Percentiles rank a stretch among this genome's conserved stretches.
These are phyloP conservation scores for Ammospiza caudacuta DNA, from an alignment of 2,113 vertebrate species.

Conservation along the genomic window DNA sequence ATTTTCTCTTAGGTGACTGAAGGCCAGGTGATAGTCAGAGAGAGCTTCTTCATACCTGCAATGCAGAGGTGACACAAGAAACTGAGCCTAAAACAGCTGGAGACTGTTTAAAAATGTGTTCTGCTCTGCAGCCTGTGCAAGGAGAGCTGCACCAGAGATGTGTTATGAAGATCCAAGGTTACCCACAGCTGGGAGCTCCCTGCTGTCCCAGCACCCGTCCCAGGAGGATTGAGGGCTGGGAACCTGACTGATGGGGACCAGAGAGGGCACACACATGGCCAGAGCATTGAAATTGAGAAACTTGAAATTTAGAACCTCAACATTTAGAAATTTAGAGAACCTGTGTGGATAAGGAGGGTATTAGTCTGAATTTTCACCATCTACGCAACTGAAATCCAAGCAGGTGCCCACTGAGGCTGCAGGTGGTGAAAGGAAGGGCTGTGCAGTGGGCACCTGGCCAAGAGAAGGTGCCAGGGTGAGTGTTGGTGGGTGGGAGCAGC, in stretches of 20 bases:
- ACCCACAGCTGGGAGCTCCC: background rate
- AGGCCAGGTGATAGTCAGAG: slow-evolving; percentile 81
- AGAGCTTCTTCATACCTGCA: slow-evolving; percentile 84
- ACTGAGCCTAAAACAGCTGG: background rate
- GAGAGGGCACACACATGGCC: background rate
- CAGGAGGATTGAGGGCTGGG: background rate
- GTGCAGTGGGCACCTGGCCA: accelerated
- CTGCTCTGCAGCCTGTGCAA: background rate
- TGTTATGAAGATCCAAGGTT: background rate
- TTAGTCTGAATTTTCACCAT: background rate
- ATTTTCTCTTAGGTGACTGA: slow-evolving; percentile 83
- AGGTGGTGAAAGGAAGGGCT: background rate
- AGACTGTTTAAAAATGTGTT: background rate
- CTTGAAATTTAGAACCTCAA: background rate
- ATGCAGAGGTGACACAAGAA: background rate
- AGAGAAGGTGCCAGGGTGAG: background rate
- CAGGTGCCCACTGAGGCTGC: background rate
- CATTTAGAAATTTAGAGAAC: background rate
- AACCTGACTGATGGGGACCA: background rate
- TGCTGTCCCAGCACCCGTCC: background rate
- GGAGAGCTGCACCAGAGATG: background rate
- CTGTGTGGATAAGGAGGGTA: background rate
- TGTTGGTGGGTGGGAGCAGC: background rate
- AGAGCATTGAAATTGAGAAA: background rate
- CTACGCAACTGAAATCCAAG: background rate